phyloP scores from a whole-genome alignment of 1,140 invertebrate species.

The Alviniconcha marisindica region DNA sequence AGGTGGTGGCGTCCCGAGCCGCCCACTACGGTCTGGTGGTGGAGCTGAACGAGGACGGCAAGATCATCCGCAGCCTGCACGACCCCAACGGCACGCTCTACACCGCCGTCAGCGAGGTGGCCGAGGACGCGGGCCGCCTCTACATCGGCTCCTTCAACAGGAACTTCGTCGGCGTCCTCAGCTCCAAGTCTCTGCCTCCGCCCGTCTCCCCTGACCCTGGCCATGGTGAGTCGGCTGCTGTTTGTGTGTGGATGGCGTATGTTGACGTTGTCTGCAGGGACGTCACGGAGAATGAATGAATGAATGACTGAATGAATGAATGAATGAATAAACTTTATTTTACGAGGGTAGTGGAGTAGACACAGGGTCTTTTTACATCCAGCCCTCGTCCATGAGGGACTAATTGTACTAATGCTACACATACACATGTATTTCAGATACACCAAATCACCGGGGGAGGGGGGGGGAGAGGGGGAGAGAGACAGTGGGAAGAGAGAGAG shows the following conservation, averaged over 20 bases:
- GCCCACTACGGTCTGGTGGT: constrained; percentile 77
- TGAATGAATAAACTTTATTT: too few relatives aligned
- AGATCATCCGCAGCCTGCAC: constrained; percentile 41
- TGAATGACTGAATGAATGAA: too few relatives aligned
- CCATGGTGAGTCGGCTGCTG: too few relatives aligned
- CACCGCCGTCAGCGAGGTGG: constrained; percentile 70
- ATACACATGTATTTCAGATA: too few relatives aligned
- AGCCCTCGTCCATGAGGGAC: too few relatives aligned
- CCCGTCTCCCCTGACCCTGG: background rate
- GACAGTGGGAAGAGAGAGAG: constrained; percentile 13
- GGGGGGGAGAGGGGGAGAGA: background rate
- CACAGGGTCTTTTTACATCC: too few relatives aligned
- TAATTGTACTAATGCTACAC: too few relatives aligned
- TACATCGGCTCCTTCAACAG: constrained; percentile 79
- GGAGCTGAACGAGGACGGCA: constrained; percentile 62
- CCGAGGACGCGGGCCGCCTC: constrained; percentile 73
- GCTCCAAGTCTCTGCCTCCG: background rate
- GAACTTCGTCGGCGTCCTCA: constrained; percentile 52
- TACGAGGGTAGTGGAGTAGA: too few relatives aligned
- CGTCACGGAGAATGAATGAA: too few relatives aligned
- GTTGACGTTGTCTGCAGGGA: too few relatives aligned
- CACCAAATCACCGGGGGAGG: too few relatives aligned
- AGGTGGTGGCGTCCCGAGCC: constrained; percentile 80
- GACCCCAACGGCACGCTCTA: constrained; percentile 54
- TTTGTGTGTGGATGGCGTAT: too few relatives aligned